Conservation (phyloP, 2,113 vertebrate genomes). For the Myanophis thanlyinensis region DNA sequence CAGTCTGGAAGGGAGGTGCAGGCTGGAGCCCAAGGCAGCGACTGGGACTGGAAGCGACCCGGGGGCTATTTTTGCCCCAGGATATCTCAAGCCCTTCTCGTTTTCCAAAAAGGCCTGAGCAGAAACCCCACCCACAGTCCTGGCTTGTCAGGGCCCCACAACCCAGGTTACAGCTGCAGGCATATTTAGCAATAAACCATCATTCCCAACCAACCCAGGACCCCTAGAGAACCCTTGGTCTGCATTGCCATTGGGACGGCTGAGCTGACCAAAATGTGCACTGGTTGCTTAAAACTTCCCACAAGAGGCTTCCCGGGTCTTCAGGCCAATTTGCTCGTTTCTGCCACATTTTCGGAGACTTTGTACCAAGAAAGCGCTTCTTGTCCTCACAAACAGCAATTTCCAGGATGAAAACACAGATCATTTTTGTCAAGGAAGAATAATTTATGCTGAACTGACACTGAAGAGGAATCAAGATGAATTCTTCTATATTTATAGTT, state of each 20-base stretch:
- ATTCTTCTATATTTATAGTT: neutral
- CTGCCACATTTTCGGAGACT: neutral
- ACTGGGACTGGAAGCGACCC: neutral
- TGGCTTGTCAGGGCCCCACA: neutral
- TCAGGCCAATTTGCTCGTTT: too few species aligned
- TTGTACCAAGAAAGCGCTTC: neutral
- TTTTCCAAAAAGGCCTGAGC: neutral
- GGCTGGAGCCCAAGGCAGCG: neutral
- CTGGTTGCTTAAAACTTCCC: too few species aligned
- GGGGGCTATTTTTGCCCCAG: neutral
- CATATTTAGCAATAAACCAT: neutral
- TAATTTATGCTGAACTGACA: neutral
- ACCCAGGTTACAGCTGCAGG: neutral
- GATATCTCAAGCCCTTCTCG: neutral
- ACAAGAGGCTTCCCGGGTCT: neutral
- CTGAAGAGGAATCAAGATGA: neutral
- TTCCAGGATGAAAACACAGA: neutral
- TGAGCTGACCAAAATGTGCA: accelerated
- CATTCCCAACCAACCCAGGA: neutral
- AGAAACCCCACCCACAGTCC: neutral
- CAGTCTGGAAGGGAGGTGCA: too few species aligned
- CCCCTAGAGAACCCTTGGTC: too few species aligned
- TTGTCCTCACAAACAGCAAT: neutral
- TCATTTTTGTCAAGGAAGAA: neutral
- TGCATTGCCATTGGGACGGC: neutral